These are phyloP conservation scores for Ophonus ardosiacus DNA, from an alignment of 2,888 invertebrate species.

Conservation along the genomic window DNA sequence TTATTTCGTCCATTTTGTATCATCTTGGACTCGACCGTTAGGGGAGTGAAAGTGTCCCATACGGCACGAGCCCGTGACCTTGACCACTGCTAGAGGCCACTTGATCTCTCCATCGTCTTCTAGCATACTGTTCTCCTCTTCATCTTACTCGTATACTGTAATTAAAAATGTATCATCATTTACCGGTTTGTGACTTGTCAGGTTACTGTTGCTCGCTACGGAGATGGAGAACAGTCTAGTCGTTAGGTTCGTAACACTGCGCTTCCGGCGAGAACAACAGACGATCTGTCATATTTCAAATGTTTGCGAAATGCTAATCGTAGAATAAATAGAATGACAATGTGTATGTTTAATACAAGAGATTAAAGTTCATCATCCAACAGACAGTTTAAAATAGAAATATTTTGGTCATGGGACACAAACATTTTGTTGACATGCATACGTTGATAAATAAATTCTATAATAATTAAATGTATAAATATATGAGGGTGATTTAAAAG, in stretches of 20 bases:
- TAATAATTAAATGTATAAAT: no score
- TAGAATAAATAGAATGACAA: not conserved
- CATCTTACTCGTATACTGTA: constrained; percentile 58
- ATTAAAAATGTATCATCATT: constrained; percentile 68
- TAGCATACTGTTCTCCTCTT: not conserved
- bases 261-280: not conserved
- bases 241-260: not conserved
- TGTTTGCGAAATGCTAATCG: not conserved
- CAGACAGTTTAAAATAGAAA: not conserved
- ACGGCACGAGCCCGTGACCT: constrained; percentile 54
- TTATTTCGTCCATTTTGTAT: no score
- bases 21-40: constrained; percentile 35
- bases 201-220: not conserved
- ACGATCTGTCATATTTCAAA: not conserved
- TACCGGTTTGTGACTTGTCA: constrained; percentile 46
- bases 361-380: not conserved
- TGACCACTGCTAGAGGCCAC: constrained; percentile 47
- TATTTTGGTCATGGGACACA: not conserved
- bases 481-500: no score
- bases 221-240: not conserved
- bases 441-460: not conserved
- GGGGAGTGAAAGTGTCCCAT: constrained; percentile 63
- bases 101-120: not conserved
- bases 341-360: not conserved
- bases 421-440: not conserved